Percentiles rank a stretch among this genome's conserved stretches.
Evolutionary conservation across 1,140 invertebrate species (phyloP).

Genomic region (Zaprionus davidi): DNA sequence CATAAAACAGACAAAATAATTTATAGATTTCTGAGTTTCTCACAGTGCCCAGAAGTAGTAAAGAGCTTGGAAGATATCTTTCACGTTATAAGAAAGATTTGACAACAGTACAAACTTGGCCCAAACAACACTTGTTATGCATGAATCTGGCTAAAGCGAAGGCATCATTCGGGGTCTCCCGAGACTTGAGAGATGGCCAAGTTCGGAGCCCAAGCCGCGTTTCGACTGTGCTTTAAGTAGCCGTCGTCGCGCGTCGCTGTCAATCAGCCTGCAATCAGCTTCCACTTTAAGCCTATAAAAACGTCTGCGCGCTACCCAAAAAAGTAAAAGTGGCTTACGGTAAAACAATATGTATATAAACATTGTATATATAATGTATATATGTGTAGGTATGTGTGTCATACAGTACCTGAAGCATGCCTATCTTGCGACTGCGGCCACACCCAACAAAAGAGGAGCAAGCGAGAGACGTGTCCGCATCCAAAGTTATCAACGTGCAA

Average conservation of each 20-base stretch:
- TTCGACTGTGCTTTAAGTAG: slow-evolving; percentile 76
- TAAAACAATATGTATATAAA: slow-evolving; percentile 52
- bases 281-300: slow-evolving; percentile 79
- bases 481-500: slow-evolving; percentile 46
- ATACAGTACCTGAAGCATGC: slow-evolving; percentile 43
- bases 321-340: slow-evolving; percentile 81
- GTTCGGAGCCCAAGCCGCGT: slow-evolving; percentile 31
- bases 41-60: not conserved
- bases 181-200: slow-evolving; percentile 43
- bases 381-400: not conserved
- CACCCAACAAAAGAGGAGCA: slow-evolving; percentile 57
- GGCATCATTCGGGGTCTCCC: not conserved
- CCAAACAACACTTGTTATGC: not conserved
- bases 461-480: slow-evolving; percentile 35
- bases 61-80: not conserved
- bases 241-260: slow-evolving; percentile 51
- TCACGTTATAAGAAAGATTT: not conserved
- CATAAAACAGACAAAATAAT: no score
- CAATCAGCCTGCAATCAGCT: slow-evolving; percentile 77
- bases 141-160: not conserved
- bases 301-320: slow-evolving; percentile 50
- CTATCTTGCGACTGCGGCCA: slow-evolving; percentile 32
- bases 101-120: not conserved
- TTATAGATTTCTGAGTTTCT: no score
- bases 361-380: slow-evolving; percentile 1